Base-by-base conservation (phyloP, 2,797 vertebrate species). In the Parauchenoglanis ngamensis region DNA sequence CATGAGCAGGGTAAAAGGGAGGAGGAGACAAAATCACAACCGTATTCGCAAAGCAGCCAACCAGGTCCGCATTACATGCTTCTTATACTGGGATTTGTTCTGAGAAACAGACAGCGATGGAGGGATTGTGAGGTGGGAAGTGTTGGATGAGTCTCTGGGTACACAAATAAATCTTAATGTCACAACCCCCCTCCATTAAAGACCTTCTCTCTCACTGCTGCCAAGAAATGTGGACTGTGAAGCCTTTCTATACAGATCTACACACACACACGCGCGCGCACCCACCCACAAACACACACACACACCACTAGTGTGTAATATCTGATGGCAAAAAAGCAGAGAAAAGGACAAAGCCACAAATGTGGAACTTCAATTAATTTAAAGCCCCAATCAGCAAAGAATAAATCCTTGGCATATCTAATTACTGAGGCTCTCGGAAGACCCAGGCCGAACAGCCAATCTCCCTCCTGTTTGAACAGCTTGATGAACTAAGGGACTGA, bases 401-500 rank as follows among this genome's bases (percentile, higher is more conserved):
- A 97, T 97, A 98, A 98, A 98, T 98, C 97, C 95, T 96, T 97
- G 92, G 97, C 97, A 98, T 97, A 99, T 99, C 98, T 99, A 98
- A 99, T 99, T 98, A 99, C 97, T 94, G 96, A 94, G 93, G 95
- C 97, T 98, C 98, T 98, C 98, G 94, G 96, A 97, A 98, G 97
- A 98, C 97, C 97, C 94, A 93, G 95, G 93, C 96, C 94, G 95
- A 96, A 93, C 96, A 98, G 97, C 97, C 97, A 97, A 97, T 97
- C 96, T 97, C 95, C 96, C 89, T 89, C 94, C 95, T 99, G 98
- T 98, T 99, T 99, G 98, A 98, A 98, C 98, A 98, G 97, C 96
- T 98, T 99, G 98, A 99, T 98, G 98, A 99, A 98, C 97, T 98
- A 96, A 97, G 97, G 97, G 97, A 98, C 97, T 97, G 96, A 97